These are phyloP conservation scores for Drosophila helvetica DNA, from an alignment of 2,888 invertebrate species.

Conservation along the genomic window DNA sequence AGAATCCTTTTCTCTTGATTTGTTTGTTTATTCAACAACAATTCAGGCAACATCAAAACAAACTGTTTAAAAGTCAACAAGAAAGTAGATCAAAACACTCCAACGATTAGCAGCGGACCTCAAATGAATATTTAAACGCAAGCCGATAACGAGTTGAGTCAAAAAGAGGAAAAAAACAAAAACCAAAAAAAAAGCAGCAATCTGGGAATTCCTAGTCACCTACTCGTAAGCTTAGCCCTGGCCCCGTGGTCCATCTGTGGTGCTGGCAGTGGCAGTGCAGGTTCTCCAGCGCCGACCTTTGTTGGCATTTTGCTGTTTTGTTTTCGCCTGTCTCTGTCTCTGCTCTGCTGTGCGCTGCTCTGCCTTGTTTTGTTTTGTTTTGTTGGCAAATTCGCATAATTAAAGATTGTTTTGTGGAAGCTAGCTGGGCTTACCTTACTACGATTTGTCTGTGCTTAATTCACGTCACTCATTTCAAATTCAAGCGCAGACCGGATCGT, in stretches of 20 bases:
- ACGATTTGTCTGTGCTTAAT: constrained; percentile 45
- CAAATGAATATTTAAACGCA: constrained; percentile 32
- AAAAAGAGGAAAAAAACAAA: constrained; percentile 5
- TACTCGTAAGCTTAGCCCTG: constrained; percentile 18
- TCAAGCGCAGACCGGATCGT: constrained; percentile 64
- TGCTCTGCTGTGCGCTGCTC: background rate
- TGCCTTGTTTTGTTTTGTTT: constrained; percentile 35
- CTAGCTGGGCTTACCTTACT: constrained; percentile 10
- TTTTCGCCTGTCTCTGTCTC: constrained; percentile 5
- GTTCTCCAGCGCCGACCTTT: constrained; percentile 42
- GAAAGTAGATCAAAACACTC: constrained; percentile 41
- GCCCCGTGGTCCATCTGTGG: constrained; percentile 36
- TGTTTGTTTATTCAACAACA: background rate
- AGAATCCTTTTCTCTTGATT: background rate
- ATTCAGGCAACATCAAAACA: constrained; percentile 19
- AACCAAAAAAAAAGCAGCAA: constrained; percentile 5
- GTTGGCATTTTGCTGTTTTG: constrained; percentile 29
- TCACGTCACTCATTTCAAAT: constrained; percentile 72
- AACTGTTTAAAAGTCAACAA: constrained; percentile 6
- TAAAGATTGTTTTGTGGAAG: constrained; percentile 36
- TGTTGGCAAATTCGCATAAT: constrained; percentile 46
- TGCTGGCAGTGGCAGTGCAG: constrained; percentile 22
- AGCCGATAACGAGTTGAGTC: constrained; percentile 28
- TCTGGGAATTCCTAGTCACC: constrained; percentile 29
- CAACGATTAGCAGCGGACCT: constrained; percentile 6